These are phyloP conservation scores for Chironex yamaguchii DNA, from an alignment of 30 jellyfish, hydroid and myxozoan species.

Conservation along the genomic window DNA sequence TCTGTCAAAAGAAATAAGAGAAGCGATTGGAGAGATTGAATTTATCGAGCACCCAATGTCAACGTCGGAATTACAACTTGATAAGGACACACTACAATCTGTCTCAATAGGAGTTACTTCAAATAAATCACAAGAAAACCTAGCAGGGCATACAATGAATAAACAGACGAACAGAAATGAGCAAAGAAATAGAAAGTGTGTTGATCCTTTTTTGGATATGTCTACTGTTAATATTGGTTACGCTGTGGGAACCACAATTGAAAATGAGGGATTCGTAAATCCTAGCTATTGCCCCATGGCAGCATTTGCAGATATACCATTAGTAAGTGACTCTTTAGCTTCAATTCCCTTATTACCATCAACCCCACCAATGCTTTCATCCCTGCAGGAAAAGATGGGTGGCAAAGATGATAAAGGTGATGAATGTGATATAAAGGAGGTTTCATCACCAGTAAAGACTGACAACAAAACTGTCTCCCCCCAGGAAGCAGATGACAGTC, in stretches of 20 bases:
- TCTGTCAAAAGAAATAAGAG: not conserved
- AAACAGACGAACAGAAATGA: not conserved
- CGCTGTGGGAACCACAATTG: not conserved
- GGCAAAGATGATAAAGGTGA: slow-evolving; percentile 35
- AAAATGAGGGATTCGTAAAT: not conserved
- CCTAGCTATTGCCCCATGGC: slow-evolving; percentile 18
- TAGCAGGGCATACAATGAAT: too few relatives aligned
- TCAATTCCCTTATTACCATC: slow-evolving; percentile 84
- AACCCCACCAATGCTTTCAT: slow-evolving; percentile 89
- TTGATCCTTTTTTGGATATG: not conserved
- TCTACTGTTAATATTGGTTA: not conserved
- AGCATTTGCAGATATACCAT: slow-evolving; percentile 76
- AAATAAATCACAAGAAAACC: not conserved
- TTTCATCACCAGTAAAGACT: not conserved
- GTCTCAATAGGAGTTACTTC: too few relatives aligned
- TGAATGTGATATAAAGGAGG: not conserved
- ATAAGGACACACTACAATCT: not conserved
- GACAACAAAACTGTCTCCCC: not conserved
- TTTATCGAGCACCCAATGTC: not conserved
- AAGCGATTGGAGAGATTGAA: not conserved
- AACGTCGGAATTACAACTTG: not conserved
- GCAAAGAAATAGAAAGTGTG: not conserved
- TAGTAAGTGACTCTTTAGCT: slow-evolving; percentile 27
- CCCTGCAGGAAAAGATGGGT: slow-evolving; percentile 72
- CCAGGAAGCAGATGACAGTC: slow-evolving; percentile 14